Evolutionary conservation across 2,797 vertebrate genomes (phyloP).

Genomic region (Pseudochirops corinnae): DNA sequence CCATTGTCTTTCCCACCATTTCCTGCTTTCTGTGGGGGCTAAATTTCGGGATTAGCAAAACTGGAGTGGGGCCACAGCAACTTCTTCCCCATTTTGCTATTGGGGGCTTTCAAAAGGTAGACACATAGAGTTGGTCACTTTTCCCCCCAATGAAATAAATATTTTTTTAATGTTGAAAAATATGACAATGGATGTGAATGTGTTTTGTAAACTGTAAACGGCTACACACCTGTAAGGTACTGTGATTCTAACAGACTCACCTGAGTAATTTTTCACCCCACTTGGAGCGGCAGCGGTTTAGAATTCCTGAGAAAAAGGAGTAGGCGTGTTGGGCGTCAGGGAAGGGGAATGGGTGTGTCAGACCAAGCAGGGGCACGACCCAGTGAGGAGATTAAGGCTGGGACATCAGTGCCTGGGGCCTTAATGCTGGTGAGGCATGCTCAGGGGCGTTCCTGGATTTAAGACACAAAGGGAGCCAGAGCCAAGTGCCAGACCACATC

Average conservation of each 20-base stretch:
- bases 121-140: neutral
- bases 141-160: neutral
- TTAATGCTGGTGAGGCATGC: neutral
- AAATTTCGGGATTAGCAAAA: neutral
- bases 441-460: neutral
- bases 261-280: constrained; percentile 94
- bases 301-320: constrained; percentile 86
- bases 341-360: constrained; percentile 16
- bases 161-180: neutral
- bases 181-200: neutral
- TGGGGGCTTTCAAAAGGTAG: neutral
- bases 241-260: constrained; percentile 78
- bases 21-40: neutral
- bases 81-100: neutral
- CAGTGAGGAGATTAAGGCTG: neutral
- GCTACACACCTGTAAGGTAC: neutral
- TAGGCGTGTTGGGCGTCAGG: constrained; percentile 25
- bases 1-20: neutral
- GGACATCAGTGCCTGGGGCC: constrained; percentile 41
- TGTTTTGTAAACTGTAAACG: neutral
- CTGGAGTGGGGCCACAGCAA: too few relatives aligned
- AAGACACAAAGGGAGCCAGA: constrained; percentile 48
- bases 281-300: constrained; percentile 94
- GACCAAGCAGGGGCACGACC: neutral
- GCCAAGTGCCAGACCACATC: neutral